phyloP scores from a whole-genome alignment of 37 sponge, comb jelly and placozoan species.

The Bolinopsis microptera region DNA sequence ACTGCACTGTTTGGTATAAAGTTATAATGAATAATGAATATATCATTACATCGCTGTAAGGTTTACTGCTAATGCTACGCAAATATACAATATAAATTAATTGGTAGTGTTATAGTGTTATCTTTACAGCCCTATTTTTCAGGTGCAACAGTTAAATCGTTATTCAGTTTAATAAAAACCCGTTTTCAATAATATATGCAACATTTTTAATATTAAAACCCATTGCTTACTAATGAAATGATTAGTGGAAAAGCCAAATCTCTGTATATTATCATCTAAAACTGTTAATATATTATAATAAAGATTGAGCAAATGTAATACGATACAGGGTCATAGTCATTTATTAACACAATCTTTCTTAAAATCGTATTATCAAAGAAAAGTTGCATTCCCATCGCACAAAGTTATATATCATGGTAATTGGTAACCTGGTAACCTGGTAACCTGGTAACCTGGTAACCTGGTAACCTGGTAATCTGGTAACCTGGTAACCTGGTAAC shows the following conservation, averaged over 20 bases:
- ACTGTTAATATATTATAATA: not conserved
- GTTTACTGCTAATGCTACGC: not conserved
- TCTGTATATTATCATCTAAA: not conserved
- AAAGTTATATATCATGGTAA: too few relatives aligned
- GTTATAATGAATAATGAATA: too few relatives aligned
- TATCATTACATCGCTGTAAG: too few relatives aligned
- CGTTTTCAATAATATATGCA: not conserved
- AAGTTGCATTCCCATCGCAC: too few relatives aligned
- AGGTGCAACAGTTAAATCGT: not conserved
- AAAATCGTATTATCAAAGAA: not conserved
- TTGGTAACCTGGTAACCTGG: too few relatives aligned
- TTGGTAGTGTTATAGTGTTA: not conserved
- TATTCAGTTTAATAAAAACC: not conserved
- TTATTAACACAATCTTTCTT: not conserved
- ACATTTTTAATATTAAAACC: not conserved
- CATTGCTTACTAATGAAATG: not conserved
- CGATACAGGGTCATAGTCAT: not conserved
- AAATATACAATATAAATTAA: not conserved
- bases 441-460: too few relatives aligned
- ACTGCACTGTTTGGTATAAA: too few relatives aligned
- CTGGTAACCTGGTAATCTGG: too few relatives aligned
- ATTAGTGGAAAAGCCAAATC: not conserved
- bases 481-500: too few relatives aligned
- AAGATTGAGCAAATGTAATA: not conserved
- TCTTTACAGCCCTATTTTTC: not conserved